Evolutionary conservation across 2,113 vertebrate species (phyloP).

Genomic region (Artemisiospiza belli): DNA sequence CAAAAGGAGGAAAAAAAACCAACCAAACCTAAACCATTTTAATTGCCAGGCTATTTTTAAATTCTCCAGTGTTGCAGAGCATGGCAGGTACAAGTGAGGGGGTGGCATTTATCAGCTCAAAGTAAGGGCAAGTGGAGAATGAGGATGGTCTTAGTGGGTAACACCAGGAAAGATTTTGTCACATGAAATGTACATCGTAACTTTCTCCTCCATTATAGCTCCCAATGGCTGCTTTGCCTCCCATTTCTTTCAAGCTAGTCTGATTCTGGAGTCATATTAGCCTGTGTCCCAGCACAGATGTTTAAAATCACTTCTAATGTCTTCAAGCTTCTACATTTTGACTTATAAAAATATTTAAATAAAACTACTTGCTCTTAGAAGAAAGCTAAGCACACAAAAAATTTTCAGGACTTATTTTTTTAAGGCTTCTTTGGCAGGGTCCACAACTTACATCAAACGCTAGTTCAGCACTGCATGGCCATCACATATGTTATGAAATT

Average conservation of each 20-base stretch:
- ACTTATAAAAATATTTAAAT: background rate
- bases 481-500: background rate
- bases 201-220: background rate
- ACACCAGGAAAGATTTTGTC: background rate
- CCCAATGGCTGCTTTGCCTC: background rate
- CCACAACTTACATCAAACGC: background rate
- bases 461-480: background rate
- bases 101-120: slow-evolving; percentile 12
- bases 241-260: background rate
- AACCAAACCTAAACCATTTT: background rate
- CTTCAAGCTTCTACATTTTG: background rate
- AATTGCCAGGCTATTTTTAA: slow-evolving; percentile 49
- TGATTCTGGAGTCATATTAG: background rate
- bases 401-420: background rate
- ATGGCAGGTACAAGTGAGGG: background rate
- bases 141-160: background rate
- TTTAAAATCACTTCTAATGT: background rate
- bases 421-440: background rate
- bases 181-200: background rate
- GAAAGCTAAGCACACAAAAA: background rate
- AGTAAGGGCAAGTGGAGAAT: background rate
- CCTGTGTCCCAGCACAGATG: background rate
- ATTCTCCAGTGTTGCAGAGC: background rate
- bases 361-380: background rate
- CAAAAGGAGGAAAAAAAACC: background rate